phyloP scores from a whole-genome alignment of 1,140 invertebrate genomes.

The Meloidogyne exigua region DNA sequence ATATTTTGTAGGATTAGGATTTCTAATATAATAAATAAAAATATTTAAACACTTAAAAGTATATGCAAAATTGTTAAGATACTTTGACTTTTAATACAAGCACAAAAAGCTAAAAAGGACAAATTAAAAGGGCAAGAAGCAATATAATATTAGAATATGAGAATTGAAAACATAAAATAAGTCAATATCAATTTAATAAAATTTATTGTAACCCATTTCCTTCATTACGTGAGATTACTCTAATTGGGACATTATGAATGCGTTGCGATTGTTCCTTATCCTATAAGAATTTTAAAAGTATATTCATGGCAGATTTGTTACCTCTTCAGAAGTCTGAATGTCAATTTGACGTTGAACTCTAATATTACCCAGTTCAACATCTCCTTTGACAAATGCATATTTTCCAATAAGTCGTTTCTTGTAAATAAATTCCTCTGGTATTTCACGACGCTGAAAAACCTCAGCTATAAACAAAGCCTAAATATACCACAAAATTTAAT shows the following conservation, averaged over 20 bases:
- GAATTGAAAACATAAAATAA: not conserved
- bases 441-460: conserved; percentile 60
- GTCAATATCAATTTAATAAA: not conserved
- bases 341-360: not conserved
- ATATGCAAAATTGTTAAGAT: no score
- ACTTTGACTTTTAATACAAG: no score
- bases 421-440: conserved; percentile 5
- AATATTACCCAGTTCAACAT: not conserved
- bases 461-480: conserved; percentile 56
- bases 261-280: not conserved
- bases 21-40: no score
- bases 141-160: not conserved
- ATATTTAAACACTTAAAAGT: no score
- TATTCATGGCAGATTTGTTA: no score
- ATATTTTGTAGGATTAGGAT: not conserved
- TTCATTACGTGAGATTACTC: not conserved
- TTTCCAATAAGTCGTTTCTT: conserved; percentile 17
- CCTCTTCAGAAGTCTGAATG: not conserved
- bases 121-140: not conserved
- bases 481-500: conserved; percentile 10
- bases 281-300: not conserved
- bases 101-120: not conserved
- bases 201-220: not conserved
- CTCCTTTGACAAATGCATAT: conserved; percentile 9
- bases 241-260: not conserved